Evolutionary conservation across 1,140 invertebrate genomes (phyloP).

Genomic region (Pogonomyrmex californicus): DNA sequence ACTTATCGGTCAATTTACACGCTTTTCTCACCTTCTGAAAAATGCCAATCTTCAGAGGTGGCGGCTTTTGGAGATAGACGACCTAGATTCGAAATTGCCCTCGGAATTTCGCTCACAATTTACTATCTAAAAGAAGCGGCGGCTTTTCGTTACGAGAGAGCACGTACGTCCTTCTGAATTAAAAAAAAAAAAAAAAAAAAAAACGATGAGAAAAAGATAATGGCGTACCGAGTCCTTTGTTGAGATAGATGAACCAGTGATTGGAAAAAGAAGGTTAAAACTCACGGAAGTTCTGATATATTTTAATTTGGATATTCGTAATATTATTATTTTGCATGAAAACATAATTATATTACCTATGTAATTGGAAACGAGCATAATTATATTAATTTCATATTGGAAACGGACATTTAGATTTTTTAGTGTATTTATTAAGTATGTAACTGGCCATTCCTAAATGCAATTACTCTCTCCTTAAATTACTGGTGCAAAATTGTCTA

Average conservation of each 20-base stretch:
- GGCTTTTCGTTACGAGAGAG: conserved; percentile 35
- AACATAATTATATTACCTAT: too few species aligned
- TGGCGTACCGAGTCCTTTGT: neutral
- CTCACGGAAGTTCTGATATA: neutral
- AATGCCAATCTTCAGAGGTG: conserved; percentile 33
- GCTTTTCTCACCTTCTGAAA: conserved; percentile 28
- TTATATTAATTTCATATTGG: neutral
- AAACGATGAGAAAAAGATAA: conserved; percentile 18
- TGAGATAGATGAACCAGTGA: neutral
- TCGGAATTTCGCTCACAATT: conserved; percentile 53
- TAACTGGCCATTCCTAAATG: neutral
- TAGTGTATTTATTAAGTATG: neutral
- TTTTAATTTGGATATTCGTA: neutral
- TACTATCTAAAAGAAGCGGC: conserved; percentile 44
- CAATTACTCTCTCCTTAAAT: neutral
- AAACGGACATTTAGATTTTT: neutral
- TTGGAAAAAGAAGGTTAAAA: neutral
- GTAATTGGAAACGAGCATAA: neutral
- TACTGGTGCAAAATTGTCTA: conserved; percentile 2
- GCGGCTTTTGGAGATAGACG: conserved; percentile 43
- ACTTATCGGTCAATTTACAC: conserved; percentile 36
- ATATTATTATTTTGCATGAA: too few species aligned
- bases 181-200: conserved; percentile 12
- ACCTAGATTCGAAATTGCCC: conserved; percentile 40
- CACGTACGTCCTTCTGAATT: conserved; percentile 9